These are phyloP conservation scores for Dynastes maya DNA, from an alignment of 2,888 invertebrate species.

Conservation along the genomic window DNA sequence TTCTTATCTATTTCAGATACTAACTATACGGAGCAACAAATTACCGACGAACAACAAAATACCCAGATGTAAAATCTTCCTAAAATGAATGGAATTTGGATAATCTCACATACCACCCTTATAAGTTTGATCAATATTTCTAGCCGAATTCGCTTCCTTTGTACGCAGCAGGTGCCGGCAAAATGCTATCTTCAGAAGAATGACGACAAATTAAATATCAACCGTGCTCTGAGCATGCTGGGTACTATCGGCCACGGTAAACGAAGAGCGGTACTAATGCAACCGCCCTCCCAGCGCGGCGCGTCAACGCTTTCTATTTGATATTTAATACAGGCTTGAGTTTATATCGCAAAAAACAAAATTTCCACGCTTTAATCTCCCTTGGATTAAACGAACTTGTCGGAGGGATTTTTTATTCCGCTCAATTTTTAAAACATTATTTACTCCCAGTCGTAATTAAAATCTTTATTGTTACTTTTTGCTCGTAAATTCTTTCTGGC, in stretches of 20 bases:
- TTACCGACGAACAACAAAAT: too few relatives aligned
- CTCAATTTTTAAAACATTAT: constrained; percentile 34
- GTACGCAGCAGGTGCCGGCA: not conserved
- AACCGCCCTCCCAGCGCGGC: not conserved
- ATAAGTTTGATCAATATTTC: constrained; percentile 39
- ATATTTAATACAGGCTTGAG: constrained; percentile 31
- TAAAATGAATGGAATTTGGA: not conserved
- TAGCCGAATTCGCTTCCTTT: not conserved
- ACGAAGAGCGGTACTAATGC: not conserved
- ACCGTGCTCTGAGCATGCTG: not conserved
- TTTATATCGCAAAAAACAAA: constrained; percentile 29
- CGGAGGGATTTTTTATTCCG: constrained; percentile 19
- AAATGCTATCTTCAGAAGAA: constrained; percentile 8
- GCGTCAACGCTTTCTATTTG: not conserved
- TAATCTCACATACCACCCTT: not conserved
- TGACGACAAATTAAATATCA: constrained; percentile 25
- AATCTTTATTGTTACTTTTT: constrained; percentile 35
- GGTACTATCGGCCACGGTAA: constrained; percentile 10
- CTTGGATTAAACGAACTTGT: constrained; percentile 21
- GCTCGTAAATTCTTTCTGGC: not conserved
- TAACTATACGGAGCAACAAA: too few relatives aligned
- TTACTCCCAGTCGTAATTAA: constrained; percentile 29
- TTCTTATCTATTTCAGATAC: too few relatives aligned
- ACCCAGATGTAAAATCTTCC: not conserved
- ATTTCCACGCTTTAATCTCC: constrained; percentile 40